Conservation (phyloP, 2,888 invertebrate species). For the Polydrusus pterygomalis region DNA sequence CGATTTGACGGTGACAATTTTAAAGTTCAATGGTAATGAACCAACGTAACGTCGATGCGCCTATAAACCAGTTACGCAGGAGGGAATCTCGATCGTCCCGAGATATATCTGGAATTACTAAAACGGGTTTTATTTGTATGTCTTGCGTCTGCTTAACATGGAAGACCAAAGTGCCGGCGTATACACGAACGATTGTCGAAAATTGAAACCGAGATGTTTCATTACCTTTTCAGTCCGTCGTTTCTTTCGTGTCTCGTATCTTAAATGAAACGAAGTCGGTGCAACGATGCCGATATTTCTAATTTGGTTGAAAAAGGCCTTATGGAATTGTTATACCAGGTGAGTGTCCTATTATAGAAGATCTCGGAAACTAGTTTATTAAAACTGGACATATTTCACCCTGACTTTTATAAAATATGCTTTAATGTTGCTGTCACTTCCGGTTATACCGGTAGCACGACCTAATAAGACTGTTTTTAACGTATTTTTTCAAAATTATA, state of each 20-base stretch:
- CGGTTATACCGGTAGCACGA: too few relatives aligned
- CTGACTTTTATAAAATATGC: too few relatives aligned
- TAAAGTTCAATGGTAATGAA: constrained; percentile 9
- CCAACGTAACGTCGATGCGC: background rate
- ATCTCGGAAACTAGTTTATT: too few relatives aligned
- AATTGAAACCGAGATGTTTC: constrained; percentile 19
- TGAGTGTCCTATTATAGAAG: too few relatives aligned
- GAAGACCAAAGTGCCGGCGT: constrained; percentile 12
- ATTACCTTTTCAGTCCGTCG: background rate
- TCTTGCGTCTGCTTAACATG: constrained; percentile 20
- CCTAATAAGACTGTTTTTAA: too few relatives aligned
- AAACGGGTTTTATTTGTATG: constrained; percentile 30
- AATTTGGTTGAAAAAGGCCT: too few relatives aligned
- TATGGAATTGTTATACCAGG: too few relatives aligned
- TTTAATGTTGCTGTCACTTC: too few relatives aligned
- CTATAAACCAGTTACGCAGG: constrained; percentile 22
- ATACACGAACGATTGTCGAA: constrained; percentile 13
- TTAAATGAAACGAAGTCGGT: background rate
- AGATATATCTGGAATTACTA: constrained; percentile 5
- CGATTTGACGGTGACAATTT: background rate
- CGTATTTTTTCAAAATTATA: too few relatives aligned
- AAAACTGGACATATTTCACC: too few relatives aligned
- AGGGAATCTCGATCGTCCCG: constrained; percentile 1
- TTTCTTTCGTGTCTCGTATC: background rate
- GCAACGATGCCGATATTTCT: constrained; percentile 1